Conservation (phyloP, 1,140 invertebrate genomes). For the Drosophila parvula region DNA sequence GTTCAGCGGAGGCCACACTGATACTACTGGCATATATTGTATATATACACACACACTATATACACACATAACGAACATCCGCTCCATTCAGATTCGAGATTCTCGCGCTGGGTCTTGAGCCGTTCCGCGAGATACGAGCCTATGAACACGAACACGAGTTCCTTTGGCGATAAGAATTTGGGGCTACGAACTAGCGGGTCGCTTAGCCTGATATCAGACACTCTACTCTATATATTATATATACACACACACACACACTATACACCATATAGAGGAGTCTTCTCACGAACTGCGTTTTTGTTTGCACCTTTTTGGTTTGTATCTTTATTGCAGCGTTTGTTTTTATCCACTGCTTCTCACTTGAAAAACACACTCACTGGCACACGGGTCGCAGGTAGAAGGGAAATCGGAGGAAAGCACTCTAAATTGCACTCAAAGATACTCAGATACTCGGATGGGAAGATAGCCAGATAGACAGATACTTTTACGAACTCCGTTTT, state of each 20-base stretch:
- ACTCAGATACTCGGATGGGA: constrained; percentile 13
- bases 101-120: constrained; percentile 44
- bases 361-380: constrained; percentile 13
- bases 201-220: constrained; percentile 27
- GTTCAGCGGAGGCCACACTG: constrained; percentile 72
- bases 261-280: background rate
- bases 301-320: constrained; percentile 72
- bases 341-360: constrained; percentile 74
- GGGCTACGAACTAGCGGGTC: constrained; percentile 72
- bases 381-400: constrained; percentile 59
- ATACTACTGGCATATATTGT: constrained; percentile 25
- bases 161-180: constrained; percentile 81
- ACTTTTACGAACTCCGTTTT: constrained; percentile 73
- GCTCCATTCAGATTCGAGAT: constrained; percentile 76
- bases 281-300: constrained; percentile 53
- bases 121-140: constrained; percentile 61
- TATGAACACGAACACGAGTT: constrained; percentile 69
- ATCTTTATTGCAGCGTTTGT: constrained; percentile 77
- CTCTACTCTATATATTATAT: constrained; percentile 18
- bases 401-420: constrained; percentile 65
- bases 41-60: constrained; percentile 17
- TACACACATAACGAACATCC: constrained; percentile 64
- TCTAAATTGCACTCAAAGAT: constrained; percentile 64
- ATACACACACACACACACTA: background rate
- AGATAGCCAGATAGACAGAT: constrained; percentile 44